These are phyloP conservation scores for Cenopis cana DNA, from an alignment of 2,888 invertebrate genomes.

Conservation along the genomic window DNA sequence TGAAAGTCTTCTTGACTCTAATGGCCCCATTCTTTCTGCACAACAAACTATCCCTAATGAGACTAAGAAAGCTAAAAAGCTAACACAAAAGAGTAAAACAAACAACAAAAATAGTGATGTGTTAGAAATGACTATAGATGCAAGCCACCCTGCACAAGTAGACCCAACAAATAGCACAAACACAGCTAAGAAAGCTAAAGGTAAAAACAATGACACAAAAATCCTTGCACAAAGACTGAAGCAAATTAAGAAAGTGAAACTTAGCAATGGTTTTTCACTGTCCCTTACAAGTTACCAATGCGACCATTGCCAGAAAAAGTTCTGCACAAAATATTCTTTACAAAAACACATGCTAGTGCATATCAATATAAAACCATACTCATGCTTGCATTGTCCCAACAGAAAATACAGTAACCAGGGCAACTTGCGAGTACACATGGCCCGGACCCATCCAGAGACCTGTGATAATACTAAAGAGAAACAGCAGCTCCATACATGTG, in stretches of 20 bases:
- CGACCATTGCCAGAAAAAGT: conserved; percentile 87
- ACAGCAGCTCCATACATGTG: conserved; percentile 86
- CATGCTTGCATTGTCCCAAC: conserved; percentile 86
- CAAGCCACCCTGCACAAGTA: background rate
- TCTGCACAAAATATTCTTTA: conserved; percentile 87
- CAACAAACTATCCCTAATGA: background rate
- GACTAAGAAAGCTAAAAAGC: background rate
- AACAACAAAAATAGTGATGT: background rate
- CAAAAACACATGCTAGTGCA: conserved; percentile 88
- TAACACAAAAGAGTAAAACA: background rate
- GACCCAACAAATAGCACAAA: background rate
- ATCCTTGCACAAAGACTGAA: conserved; percentile 5
- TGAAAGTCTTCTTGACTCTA: background rate
- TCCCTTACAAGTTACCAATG: conserved; percentile 72
- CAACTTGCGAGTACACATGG: conserved; percentile 87
- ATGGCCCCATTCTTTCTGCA: background rate
- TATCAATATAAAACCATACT: conserved; percentile 86
- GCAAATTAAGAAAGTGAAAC: conserved; percentile 32
- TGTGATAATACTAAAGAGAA: too few relatives aligned
- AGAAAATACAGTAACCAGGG: conserved; percentile 87
- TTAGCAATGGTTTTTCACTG: conserved; percentile 59
- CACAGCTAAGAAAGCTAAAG: background rate
- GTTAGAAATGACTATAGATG: background rate
- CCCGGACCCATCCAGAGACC: conserved; percentile 81
- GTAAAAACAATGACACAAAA: background rate